These are phyloP conservation scores for Diplazon laetatorius DNA, from an alignment of 2,888 invertebrate genomes.

Conservation along the genomic window DNA sequence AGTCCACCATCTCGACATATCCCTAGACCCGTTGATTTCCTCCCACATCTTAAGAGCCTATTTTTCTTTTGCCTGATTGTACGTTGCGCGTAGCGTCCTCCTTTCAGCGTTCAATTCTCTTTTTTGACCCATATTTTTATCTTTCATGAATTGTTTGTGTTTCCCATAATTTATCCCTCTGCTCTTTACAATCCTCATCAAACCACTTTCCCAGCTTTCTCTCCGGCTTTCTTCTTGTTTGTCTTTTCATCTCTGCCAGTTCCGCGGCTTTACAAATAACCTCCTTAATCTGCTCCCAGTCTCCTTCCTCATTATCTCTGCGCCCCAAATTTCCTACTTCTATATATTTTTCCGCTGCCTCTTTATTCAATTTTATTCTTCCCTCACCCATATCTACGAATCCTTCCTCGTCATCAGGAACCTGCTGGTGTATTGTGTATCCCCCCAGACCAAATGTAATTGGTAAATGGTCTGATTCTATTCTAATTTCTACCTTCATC, in stretches of 20 bases:
- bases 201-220: slow-evolving; percentile 3
- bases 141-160: slow-evolving; percentile 16
- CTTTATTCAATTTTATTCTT: slow-evolving; percentile 5
- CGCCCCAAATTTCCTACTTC: neutral
- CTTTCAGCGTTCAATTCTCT: neutral
- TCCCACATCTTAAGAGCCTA: slow-evolving; percentile 25
- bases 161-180: slow-evolving; percentile 20
- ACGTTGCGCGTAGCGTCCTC: neutral
- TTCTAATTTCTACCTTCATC: slow-evolving; percentile 20
- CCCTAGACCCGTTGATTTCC: slow-evolving; percentile 18
- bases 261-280: slow-evolving; percentile 2
- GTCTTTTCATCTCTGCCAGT: neutral
- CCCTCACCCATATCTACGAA: neutral
- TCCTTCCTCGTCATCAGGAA: neutral
- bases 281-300: slow-evolving; percentile 20
- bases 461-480: slow-evolving; percentile 47
- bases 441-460: neutral
- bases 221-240: neutral
- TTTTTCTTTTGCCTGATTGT: slow-evolving; percentile 5
- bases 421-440: too few species aligned
- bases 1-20: slow-evolving; percentile 38
- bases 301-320: neutral
- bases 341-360: neutral
- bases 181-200: slow-evolving; percentile 11
- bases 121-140: slow-evolving; percentile 10